These are phyloP conservation scores for Yponomeuta cagnagella DNA, from an alignment of 2,888 invertebrate genomes.

Conservation along the genomic window DNA sequence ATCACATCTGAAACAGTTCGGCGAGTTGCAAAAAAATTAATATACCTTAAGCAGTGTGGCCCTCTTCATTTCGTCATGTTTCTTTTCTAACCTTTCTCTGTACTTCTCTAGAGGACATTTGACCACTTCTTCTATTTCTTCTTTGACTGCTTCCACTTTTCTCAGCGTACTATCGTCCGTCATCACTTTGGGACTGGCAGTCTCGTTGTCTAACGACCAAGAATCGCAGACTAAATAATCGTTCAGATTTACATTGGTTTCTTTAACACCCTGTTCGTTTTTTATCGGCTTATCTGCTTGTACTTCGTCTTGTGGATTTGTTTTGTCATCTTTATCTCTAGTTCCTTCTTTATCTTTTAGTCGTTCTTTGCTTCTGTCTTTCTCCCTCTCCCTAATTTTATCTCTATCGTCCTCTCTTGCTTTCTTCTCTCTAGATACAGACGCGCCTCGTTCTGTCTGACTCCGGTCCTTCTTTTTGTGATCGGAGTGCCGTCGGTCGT, in stretches of 20 bases:
- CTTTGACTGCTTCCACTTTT: slow-evolving; percentile 9
- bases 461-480: slow-evolving; percentile 22
- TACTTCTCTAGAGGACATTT: slow-evolving; percentile 33
- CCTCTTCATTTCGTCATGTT: slow-evolving; percentile 23
- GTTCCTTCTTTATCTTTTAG: slow-evolving; percentile 21
- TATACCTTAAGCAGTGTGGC: too few relatives aligned
- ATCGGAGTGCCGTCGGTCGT: slow-evolving; percentile 28
- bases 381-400: slow-evolving; percentile 21
- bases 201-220: slow-evolving; percentile 67
- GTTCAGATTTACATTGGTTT: slow-evolving; percentile 54
- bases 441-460: neutral
- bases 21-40: too few relatives aligned
- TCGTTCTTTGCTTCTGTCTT: slow-evolving; percentile 27
- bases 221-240: slow-evolving; percentile 68
- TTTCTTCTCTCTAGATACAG: slow-evolving; percentile 22
- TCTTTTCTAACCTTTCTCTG: slow-evolving; percentile 29
- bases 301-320: slow-evolving; percentile 6
- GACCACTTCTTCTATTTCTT: slow-evolving; percentile 6
- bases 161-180: slow-evolving; percentile 20
- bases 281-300: slow-evolving; percentile 21
- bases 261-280: slow-evolving; percentile 31
- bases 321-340: slow-evolving; percentile 16
- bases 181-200: slow-evolving; percentile 41
- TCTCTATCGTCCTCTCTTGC: slow-evolving; percentile 29
- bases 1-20: too few relatives aligned